Evolutionary conservation across 2,888 invertebrate genomes (phyloP).

Genomic region (Venustoraphidia nigricollis): DNA sequence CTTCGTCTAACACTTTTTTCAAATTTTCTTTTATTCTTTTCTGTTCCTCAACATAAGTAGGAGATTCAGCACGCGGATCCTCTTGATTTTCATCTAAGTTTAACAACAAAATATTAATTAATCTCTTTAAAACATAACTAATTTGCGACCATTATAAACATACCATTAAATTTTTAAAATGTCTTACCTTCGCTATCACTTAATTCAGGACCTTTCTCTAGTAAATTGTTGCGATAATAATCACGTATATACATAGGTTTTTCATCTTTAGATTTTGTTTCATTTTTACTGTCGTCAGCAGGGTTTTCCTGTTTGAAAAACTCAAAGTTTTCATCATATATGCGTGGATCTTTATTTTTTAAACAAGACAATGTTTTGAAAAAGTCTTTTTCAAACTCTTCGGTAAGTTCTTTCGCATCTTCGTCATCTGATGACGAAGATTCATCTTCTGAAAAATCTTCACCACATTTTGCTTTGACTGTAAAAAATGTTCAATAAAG

Average conservation of each 20-base stretch:
- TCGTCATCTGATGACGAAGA: constrained; percentile 51
- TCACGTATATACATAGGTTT: constrained; percentile 56
- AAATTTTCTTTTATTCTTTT: constrained; percentile 47
- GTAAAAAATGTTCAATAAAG: constrained; percentile 15
- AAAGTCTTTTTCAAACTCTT: constrained; percentile 70
- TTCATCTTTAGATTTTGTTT: constrained; percentile 28
- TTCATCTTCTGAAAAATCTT: constrained; percentile 31
- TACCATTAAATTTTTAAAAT: no score
- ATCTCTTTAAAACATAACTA: not conserved
- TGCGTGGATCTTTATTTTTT: constrained; percentile 77
- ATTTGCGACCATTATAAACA: no score
- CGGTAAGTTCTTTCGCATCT: constrained; percentile 39
- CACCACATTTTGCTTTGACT: constrained; percentile 66
- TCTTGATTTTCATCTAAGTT: constrained; percentile 15
- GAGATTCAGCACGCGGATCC: constrained; percentile 21
- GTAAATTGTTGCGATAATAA: constrained; percentile 59
- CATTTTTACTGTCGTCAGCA: constrained; percentile 15
- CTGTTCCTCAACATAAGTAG: constrained; percentile 53
- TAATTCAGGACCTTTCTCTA: constrained; percentile 37
- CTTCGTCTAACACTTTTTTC: constrained; percentile 32
- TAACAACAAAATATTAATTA: constrained; percentile 4
- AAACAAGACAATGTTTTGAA: constrained; percentile 70
- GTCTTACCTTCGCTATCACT: constrained; percentile 23
- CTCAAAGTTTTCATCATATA: constrained; percentile 61
- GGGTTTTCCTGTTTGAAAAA: constrained; percentile 45